Evolutionary conservation across 2,888 invertebrate species (phyloP), one percentile per base, ranked within the genome.

Genomic region (Podotricha telesiphe): DNA sequence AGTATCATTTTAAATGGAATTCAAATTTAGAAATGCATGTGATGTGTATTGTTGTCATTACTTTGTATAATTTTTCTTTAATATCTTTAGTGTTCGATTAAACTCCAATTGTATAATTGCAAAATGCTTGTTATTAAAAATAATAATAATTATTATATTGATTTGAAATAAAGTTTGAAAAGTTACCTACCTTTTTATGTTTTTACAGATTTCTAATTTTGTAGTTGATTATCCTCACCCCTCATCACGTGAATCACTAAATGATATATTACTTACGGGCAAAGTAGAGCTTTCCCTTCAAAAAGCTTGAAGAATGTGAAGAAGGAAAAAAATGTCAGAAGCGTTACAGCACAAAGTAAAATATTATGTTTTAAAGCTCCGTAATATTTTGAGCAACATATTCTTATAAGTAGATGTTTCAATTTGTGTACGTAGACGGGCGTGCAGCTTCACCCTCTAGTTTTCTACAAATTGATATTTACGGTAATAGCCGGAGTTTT

Each of bases 401-500:
- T 86, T 83, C 84, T 83, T 78, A 78, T 80, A 80, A 86, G 82
- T 76, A 84, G 84, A 83, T 80, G 81, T 85, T 87, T 86, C 89
- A 88, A 89, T 88, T 90, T 88, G 88, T 87, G 82, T 76, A 76
- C 82, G 75, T 63, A 81, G 80, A 78, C 77, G 75, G 76, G 80
- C 82, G 83, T 74, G 70, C 80, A 80, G 81, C 83, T 82, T 87
- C 88, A 82, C 89, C 89, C 86, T 85, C 88, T 88, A 87, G 91
- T 88, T 91, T 87, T 89, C 91, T 90, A 89, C 89, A 91, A 93
- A 93, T 93, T 92, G 93, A 92, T 93, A 93, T 93, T 93, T 93
- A 93, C 91, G 90, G 87, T 92, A 90, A 93, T 90, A 88, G 91
- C 87, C 77, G 74, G 89, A 90, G 89, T 90, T 92, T 93, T 91